phyloP scores from a whole-genome alignment of 2,888 invertebrate species.

The Nomada goodeniana region DNA sequence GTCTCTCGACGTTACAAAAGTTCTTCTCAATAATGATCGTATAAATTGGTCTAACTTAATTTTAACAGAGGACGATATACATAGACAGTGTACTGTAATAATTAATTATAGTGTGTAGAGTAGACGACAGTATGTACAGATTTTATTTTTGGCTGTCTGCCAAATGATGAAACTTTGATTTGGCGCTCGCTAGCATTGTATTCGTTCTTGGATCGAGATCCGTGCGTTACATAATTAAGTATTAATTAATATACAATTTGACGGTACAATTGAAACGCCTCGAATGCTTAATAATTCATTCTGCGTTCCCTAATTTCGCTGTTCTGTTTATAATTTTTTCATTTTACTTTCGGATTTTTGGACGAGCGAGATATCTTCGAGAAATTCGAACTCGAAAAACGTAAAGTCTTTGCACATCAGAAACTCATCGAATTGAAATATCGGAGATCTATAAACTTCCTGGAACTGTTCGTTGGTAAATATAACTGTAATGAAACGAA shows the following conservation, averaged over 20 bases:
- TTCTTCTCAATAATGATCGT: not conserved
- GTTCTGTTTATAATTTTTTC: not conserved
- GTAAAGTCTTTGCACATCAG: not conserved
- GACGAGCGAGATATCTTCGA: not conserved
- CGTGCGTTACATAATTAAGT: slow-evolving; percentile 18
- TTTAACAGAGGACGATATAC: slow-evolving; percentile 5
- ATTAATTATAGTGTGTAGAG: slow-evolving; percentile 13
- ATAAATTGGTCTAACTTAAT: slow-evolving; percentile 16
- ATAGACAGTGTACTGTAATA: slow-evolving; percentile 3
- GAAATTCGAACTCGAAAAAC: not conserved
- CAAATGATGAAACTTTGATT: slow-evolving; percentile 72
- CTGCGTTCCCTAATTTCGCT: not conserved
- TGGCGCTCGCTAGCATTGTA: slow-evolving; percentile 78
- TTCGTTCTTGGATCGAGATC: slow-evolving; percentile 61
- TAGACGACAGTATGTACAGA: slow-evolving; percentile 50
- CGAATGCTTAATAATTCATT: slow-evolving; percentile 7
- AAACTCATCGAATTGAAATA: not conserved
- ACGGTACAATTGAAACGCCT: slow-evolving; percentile 7
- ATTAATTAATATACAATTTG: slow-evolving; percentile 55
- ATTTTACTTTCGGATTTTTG: too few species aligned
- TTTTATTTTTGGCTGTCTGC: slow-evolving; percentile 42
- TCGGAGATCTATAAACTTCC: not conserved
- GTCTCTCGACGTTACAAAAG: slow-evolving; percentile 26
- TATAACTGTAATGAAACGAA: not conserved
- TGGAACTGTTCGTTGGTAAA: not conserved